Percentiles rank a stretch among this genome's conserved stretches.
phyloP scores from a whole-genome alignment of 2,797 vertebrate species.

The Poeciliopsis gracilis region DNA sequence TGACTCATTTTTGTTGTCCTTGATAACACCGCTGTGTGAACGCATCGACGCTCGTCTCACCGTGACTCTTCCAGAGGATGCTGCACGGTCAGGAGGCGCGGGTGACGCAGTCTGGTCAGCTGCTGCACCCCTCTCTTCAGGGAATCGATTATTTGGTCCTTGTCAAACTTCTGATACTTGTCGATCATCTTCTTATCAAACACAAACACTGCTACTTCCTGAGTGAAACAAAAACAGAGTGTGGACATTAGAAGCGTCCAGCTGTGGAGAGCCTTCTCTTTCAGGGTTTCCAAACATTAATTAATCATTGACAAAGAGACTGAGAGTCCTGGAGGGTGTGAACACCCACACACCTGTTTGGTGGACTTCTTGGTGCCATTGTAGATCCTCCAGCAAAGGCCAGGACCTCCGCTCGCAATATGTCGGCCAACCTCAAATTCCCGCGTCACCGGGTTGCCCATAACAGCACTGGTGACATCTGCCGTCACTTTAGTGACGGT shows the following conservation, averaged over 20 bases:
- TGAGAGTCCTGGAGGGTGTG: not conserved
- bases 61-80: slow-evolving; percentile 98
- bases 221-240: slow-evolving; percentile 22
- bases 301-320: slow-evolving; percentile 7
- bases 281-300: not conserved
- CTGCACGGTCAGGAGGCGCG: slow-evolving; percentile 95
- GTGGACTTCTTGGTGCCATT: slow-evolving; percentile 98
- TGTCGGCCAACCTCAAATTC: slow-evolving; percentile 98
- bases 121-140: slow-evolving; percentile 96
- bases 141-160: slow-evolving; percentile 96
- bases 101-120: slow-evolving; percentile 94
- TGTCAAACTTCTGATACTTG: slow-evolving; percentile 97
- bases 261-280: not conserved
- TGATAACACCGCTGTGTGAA: slow-evolving; percentile 5
- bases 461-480: slow-evolving; percentile 96
- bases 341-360: slow-evolving; percentile 88
- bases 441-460: slow-evolving; percentile 98
- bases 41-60: slow-evolving; percentile 66
- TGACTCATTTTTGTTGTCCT: slow-evolving; percentile 23
- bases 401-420: slow-evolving; percentile 94
- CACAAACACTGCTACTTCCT: slow-evolving; percentile 99
- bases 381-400: slow-evolving; percentile 97
- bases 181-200: slow-evolving; percentile 98
- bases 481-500: slow-evolving; percentile 99
- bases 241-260: not conserved